phyloP scores from a whole-genome alignment of 1,140 invertebrate genomes.

The Episyrphus balteatus region DNA sequence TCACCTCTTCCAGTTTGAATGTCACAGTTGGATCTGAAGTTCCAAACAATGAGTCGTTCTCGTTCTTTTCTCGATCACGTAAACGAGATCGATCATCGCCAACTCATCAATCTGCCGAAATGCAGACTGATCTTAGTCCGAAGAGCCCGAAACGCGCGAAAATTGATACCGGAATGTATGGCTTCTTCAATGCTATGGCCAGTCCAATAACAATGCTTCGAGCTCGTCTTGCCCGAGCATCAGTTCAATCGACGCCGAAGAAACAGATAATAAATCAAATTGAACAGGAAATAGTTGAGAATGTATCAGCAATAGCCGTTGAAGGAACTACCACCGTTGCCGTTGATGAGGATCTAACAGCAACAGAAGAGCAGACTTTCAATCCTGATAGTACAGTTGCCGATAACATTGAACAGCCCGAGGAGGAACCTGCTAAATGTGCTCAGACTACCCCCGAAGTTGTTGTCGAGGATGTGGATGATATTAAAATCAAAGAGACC shows the following conservation, averaged over 20 bases:
- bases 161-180: conserved; percentile 15
- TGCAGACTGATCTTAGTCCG: conserved; percentile 23
- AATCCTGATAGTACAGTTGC: conserved; percentile 11
- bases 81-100: conserved; percentile 29
- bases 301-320: conserved; percentile 18
- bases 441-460: conserved; percentile 1
- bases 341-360: conserved; percentile 16
- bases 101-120: conserved; percentile 17
- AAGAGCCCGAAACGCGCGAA: conserved; percentile 30
- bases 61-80: conserved; percentile 25
- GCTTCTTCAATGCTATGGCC: conserved; percentile 20
- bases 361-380: conserved; percentile 10
- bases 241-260: conserved; percentile 16
- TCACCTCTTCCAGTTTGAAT: conserved; percentile 25
- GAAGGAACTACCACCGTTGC: not conserved
- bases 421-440: conserved; percentile 18
- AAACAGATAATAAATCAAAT: conserved; percentile 13
- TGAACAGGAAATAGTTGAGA: conserved; percentile 17
- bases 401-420: conserved; percentile 16
- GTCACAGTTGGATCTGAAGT: conserved; percentile 31
- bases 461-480: not conserved
- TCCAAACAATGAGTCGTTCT: conserved; percentile 28
- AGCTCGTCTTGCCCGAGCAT: conserved; percentile 21
- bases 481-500: conserved; percentile 4
- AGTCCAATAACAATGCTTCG: conserved; percentile 26